These are phyloP conservation scores for Lynx canadensis DNA, from an alignment of 2,113 vertebrate species.

Conservation along the genomic window DNA sequence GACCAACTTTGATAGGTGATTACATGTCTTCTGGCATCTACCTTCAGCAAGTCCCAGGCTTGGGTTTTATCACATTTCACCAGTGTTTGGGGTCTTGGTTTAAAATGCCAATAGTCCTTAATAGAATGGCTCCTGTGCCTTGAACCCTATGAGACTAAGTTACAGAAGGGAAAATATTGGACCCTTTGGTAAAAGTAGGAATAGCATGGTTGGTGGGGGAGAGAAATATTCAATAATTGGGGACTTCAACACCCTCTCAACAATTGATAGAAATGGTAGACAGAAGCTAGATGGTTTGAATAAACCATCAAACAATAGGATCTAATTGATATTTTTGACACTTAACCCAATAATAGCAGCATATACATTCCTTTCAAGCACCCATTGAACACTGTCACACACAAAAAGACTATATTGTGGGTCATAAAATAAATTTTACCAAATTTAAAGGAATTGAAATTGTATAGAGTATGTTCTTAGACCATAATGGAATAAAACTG, in stretches of 20 bases:
- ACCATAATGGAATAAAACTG: neutral
- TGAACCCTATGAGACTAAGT: neutral
- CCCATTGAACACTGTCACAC: neutral
- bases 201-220: neutral
- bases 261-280: neutral
- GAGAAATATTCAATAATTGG: neutral
- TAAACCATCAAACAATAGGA: neutral
- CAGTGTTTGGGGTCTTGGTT: neutral
- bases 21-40: neutral
- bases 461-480: neutral
- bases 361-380: neutral
- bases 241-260: neutral
- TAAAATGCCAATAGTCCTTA: constrained; percentile 18
- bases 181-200: neutral
- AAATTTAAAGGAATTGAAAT: constrained; percentile 23
- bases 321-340: neutral
- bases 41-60: neutral
- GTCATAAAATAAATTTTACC: neutral
- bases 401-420: neutral
- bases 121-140: neutral
- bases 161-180: neutral
- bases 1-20: neutral
- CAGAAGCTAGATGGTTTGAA: neutral
- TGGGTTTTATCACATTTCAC: neutral
- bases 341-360: neutral